Percentiles rank a stretch among this genome's conserved stretches.
phyloP scores from a whole-genome alignment of 2,888 invertebrate species.

The Trimorus sp. region DNA sequence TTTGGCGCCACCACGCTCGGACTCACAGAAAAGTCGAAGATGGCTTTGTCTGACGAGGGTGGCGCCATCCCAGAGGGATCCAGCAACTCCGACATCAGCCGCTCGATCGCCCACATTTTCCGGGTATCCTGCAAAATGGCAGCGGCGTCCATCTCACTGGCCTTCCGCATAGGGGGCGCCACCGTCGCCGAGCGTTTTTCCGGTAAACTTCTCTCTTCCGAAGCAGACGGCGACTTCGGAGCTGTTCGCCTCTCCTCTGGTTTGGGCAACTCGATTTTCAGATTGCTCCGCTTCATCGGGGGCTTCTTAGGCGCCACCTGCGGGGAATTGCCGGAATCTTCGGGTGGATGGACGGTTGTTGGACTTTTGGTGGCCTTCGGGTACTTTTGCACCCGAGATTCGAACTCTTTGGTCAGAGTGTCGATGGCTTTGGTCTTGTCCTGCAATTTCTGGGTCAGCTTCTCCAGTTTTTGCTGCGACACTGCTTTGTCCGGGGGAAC shows the following conservation, averaged over 20 bases:
- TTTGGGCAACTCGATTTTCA: too few relatives aligned
- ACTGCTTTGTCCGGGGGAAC: conserved; percentile 22
- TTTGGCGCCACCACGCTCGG: conserved; percentile 55
- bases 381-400: conserved; percentile 4
- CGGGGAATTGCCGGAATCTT: too few relatives aligned
- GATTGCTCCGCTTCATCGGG: background rate
- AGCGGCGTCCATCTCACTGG: conserved; percentile 36
- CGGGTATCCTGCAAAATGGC: conserved; percentile 73
- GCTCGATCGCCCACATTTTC: conserved; percentile 78
- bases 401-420: conserved; percentile 39
- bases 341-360: too few relatives aligned
- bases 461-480: conserved; percentile 39
- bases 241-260: background rate
- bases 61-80: conserved; percentile 68
- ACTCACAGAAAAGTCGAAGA: conserved; percentile 63
- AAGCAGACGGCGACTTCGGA: background rate
- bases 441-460: conserved; percentile 25
- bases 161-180: background rate
- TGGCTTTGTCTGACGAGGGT: conserved; percentile 8
- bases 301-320: too few relatives aligned
- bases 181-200: too few relatives aligned
- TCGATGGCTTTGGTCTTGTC: conserved; percentile 24
- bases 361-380: background rate
- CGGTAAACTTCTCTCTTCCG: background rate
- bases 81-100: conserved; percentile 75